Evolutionary conservation across 2,888 invertebrate genomes (phyloP), one percentile per base, ranked within the genome.

Genomic region (Hydroisotoma schaefferi): DNA sequence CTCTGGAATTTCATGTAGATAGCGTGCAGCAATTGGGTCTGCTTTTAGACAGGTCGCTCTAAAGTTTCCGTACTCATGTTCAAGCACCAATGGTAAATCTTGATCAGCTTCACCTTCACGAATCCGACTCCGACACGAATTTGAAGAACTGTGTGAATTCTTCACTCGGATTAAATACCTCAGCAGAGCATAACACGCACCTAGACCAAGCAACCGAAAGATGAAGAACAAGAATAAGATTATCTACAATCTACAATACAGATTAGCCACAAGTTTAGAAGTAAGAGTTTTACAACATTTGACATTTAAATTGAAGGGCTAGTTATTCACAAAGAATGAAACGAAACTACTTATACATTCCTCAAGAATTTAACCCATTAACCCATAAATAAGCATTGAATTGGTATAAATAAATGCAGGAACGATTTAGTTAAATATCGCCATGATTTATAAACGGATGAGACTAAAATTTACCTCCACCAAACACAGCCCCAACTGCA

Each of bases 31-130:
- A 40, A 51, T 59, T 23, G 64, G 59, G 56, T 70, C 67, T 23
- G 59, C 53, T 8, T 59, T 38, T 25, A 55, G 38, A 54, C 64
- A 67, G 40, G 57, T 62, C 27, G 55, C 37, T 55, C 61, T 59
- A 61, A 61, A 64, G 52, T 69, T 62, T 48, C 68, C 68, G 59
- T 64, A 71, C 18, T 71, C 71, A 38, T 66, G 63, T 59, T 68
- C 70, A 61, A 71, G 56, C 49, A 55, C 48, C 43, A 67, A 26
- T 40, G 68, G 68, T 59, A 71, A 58, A 48, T 62, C 60, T 53
- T 66, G 55, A 61, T 71, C 71, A 59, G 63, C 56, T 27, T 63
- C 63, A 15, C 56, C 49, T 44, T 55, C 63, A 10, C 33, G 33
- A 10, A 8, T 8, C 33, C 15, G 33, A 10, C 33, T 15, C 15